A percentile compares a stretch with the other conserved stretches of the same genome.
Conservation (phyloP, 2,113 vertebrate genomes). For the Phalacrocorax aristotelis region DNA sequence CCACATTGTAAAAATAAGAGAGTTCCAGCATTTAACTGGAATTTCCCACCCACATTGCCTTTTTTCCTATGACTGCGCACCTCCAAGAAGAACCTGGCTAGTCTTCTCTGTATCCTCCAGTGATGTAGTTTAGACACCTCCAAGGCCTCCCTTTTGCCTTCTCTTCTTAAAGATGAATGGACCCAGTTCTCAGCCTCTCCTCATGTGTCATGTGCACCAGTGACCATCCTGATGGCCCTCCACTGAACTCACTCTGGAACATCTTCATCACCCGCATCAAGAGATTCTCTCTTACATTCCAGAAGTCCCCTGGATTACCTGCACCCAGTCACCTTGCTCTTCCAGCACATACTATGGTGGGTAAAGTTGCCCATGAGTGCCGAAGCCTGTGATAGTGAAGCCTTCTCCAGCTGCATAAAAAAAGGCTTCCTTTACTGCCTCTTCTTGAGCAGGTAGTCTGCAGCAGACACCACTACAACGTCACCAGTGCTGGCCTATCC, state of each 20-base stretch:
- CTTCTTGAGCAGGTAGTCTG: neutral
- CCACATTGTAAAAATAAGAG: neutral
- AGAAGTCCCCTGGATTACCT: neutral
- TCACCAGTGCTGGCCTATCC: neutral
- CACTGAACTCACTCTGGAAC: neutral
- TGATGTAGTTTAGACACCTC: neutral
- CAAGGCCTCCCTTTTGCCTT: neutral
- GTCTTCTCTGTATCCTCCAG: neutral
- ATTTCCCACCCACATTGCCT: neutral
- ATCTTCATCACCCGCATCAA: neutral
- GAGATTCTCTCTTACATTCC: neutral
- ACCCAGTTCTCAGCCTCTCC: neutral
- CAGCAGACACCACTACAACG: neutral
- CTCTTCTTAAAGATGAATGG: neutral
- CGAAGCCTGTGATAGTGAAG: neutral
- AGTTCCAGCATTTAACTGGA: neutral
- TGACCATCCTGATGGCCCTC: neutral
- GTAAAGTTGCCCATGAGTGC: neutral
- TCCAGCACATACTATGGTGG: neutral
- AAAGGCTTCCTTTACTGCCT: neutral
- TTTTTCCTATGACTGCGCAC: neutral
- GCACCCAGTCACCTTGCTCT: neutral
- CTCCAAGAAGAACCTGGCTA: neutral
- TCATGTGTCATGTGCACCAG: neutral
- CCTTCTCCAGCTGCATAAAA: neutral